Percentiles rank a stretch among this genome's conserved stretches.
These are phyloP conservation scores for Sebastes vulpes DNA, from an alignment of 2,797 vertebrate species.

Conservation along the genomic window DNA sequence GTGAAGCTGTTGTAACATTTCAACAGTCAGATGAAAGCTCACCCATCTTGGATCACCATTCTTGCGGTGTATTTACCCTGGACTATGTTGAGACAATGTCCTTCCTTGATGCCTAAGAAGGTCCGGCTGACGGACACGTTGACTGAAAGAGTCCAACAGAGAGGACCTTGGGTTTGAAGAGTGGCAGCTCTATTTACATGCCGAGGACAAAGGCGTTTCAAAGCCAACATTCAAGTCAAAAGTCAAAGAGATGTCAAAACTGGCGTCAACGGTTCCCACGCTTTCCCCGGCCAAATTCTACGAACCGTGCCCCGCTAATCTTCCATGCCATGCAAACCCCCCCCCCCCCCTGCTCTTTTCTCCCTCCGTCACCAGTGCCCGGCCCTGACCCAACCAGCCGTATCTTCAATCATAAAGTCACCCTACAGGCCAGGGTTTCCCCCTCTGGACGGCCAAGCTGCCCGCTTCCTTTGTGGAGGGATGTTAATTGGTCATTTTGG, in stretches of 20 bases:
- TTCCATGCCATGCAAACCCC: slow-evolving; percentile 37
- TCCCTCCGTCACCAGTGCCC: not conserved
- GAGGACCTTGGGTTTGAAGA: slow-evolving; percentile 1
- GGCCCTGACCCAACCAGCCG: slow-evolving; percentile 47
- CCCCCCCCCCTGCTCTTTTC: slow-evolving; percentile 7
- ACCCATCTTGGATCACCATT: not conserved
- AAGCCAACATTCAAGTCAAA: slow-evolving; percentile 46
- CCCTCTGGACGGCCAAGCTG: slow-evolving; percentile 14
- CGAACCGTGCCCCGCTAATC: slow-evolving; percentile 56
- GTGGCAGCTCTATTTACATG: slow-evolving; percentile 42
- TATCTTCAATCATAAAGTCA: slow-evolving; percentile 58
- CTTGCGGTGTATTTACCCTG: slow-evolving; percentile 12
- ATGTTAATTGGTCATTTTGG: slow-evolving; percentile 59
- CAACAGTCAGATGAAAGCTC: not conserved
- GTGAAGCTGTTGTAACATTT: not conserved
- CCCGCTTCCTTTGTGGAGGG: slow-evolving; percentile 38
- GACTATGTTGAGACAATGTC: not conserved
- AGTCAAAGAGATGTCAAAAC: slow-evolving; percentile 56
- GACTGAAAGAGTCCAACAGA: slow-evolving; percentile 25
- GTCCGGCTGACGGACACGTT: not conserved
- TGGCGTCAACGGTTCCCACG: slow-evolving; percentile 69
- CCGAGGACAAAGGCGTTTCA: not conserved
- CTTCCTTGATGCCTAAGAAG: not conserved
- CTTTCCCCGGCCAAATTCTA: slow-evolving; percentile 46
- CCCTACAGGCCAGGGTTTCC: slow-evolving; percentile 20